These are phyloP conservation scores for Hydropsyche betteni DNA, from an alignment of 2,888 invertebrate genomes.

Conservation along the genomic window DNA sequence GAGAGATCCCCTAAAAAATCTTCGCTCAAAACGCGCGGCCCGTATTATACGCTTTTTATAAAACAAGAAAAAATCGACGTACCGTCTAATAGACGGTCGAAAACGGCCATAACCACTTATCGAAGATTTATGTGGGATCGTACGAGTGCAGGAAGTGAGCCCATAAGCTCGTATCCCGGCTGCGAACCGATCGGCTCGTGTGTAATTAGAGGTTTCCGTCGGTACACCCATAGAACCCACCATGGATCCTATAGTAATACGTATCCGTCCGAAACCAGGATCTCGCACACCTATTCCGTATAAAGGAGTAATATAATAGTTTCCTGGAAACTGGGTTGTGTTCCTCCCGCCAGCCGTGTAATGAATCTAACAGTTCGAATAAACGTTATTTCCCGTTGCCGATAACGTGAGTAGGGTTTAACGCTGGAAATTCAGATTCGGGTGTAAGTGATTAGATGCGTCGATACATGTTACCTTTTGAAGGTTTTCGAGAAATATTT, in stretches of 20 bases:
- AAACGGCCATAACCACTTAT: conserved; percentile 1
- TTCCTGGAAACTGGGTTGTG: conserved; percentile 24
- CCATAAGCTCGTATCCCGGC: conserved; percentile 26
- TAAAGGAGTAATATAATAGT: conserved; percentile 18
- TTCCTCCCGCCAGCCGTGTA: conserved; percentile 9
- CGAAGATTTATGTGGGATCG: conserved; percentile 29
- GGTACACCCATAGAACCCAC: neutral
- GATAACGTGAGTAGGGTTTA: conserved; percentile 27
- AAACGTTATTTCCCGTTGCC: conserved; percentile 24
- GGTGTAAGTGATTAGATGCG: conserved; percentile 26
- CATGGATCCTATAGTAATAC: neutral
- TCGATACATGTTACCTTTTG: conserved; percentile 1
- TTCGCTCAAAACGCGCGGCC: no score
- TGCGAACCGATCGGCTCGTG: conserved; percentile 29
- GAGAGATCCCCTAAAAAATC: no score
- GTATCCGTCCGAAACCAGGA: neutral
- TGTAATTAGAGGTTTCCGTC: conserved; percentile 32
- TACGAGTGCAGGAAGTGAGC: conserved; percentile 30
- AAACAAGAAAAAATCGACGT: no score
- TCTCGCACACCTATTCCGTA: neutral
- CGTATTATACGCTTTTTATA: no score
- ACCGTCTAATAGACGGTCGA: no score
- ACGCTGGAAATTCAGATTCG: conserved; percentile 17
- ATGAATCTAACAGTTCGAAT: conserved; percentile 24
- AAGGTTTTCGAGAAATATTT: no score